These are phyloP conservation scores for Lates japonicus DNA, from an alignment of 2,797 vertebrate species.

Conservation along the genomic window DNA sequence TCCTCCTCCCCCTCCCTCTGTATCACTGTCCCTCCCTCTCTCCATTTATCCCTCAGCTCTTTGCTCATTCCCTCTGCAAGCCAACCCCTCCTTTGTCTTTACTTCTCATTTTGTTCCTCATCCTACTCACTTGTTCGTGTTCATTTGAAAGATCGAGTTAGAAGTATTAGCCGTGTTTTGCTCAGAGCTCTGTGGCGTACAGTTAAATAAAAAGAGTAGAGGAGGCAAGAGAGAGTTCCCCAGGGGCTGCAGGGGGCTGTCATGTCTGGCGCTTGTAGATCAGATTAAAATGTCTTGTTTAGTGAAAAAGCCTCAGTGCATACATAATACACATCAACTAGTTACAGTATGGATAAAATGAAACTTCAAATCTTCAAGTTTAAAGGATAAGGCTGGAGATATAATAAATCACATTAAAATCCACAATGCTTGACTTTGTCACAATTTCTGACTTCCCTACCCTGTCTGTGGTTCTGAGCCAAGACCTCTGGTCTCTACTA, in stretches of 20 bases:
- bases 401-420: constrained; percentile 5
- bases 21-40: constrained; percentile 14
- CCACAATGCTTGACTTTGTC: not conserved
- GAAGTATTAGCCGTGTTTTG: constrained; percentile 59
- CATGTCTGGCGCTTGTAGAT: constrained; percentile 56
- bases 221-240: constrained; percentile 62
- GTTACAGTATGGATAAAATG: constrained; percentile 5
- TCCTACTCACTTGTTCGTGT: constrained; percentile 65
- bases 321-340: constrained; percentile 5
- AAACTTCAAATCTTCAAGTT: constrained; percentile 12
- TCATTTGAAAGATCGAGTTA: constrained; percentile 73
- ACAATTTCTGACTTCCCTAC: not conserved
- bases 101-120: constrained; percentile 54
- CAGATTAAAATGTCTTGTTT: constrained; percentile 55
- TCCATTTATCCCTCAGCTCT: constrained; percentile 56
- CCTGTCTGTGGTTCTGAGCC: constrained; percentile 6
- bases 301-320: constrained; percentile 27
- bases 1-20: constrained; percentile 26
- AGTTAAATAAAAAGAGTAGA: constrained; percentile 70
- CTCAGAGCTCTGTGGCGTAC: constrained; percentile 52
- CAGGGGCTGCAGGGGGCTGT: constrained; percentile 46
- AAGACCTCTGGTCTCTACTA: not conserved
- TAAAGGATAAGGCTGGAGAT: constrained; percentile 4
- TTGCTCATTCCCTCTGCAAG: constrained; percentile 51
- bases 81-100: constrained; percentile 53